Percentiles rank a stretch among this genome's conserved stretches.
phyloP scores from a whole-genome alignment of 92 coral and sea anemone genomes.

The Scolanthus callimorphus region DNA sequence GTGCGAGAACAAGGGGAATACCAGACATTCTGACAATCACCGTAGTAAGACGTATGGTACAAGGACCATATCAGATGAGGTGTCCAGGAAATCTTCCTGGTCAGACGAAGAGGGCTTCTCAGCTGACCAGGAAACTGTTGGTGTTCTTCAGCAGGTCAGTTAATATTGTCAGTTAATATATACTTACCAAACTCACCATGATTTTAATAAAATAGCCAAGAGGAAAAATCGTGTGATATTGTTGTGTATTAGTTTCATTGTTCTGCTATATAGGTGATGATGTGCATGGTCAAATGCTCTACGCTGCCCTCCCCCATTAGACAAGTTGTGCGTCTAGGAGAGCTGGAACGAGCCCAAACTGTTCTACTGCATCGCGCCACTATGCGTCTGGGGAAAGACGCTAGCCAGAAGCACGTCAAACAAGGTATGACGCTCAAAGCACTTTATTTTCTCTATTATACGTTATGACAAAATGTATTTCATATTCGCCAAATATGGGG shows the following conservation, averaged over 20 bases:
- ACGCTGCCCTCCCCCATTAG: constrained; percentile 68
- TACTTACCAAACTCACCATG: no score
- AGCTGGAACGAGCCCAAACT: constrained; percentile 70
- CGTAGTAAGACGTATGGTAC: constrained; percentile 1
- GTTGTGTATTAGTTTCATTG: no score
- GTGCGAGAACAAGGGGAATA: neutral
- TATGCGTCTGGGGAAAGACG: constrained; percentile 15
- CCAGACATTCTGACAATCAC: neutral
- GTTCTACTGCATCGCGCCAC: constrained; percentile 54
- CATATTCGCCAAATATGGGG: no score
- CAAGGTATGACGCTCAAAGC: no score
- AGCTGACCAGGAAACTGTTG: neutral
- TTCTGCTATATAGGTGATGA: constrained; percentile 21
- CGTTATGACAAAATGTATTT: no score
- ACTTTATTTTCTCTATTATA: no score
- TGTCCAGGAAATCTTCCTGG: neutral
- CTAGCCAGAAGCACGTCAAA: constrained; percentile 22
- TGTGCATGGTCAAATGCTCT: constrained; percentile 63
- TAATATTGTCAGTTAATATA: no score
- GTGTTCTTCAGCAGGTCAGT: neutral
- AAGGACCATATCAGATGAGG: neutral
- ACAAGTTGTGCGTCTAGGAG: constrained; percentile 61
- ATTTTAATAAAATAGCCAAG: no score
- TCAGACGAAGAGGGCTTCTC: neutral
- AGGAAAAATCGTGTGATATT: no score